Base-by-base conservation (phyloP, 2,113 vertebrate species). In the Ardeotis arabs region DNA sequence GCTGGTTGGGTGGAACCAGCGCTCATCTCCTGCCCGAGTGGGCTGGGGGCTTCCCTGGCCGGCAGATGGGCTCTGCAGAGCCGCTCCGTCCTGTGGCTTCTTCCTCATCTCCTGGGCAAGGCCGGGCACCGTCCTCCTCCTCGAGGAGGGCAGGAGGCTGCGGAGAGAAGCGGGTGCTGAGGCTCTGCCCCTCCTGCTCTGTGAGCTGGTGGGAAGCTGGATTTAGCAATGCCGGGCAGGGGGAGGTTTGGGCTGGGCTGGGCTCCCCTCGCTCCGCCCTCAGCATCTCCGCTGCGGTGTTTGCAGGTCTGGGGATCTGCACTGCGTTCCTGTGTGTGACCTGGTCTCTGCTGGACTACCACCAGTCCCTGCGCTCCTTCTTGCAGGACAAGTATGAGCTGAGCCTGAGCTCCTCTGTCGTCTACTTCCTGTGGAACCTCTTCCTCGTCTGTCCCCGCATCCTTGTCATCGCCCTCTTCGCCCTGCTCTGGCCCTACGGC, bases 371-470 rank as follows among this genome's bases (percentile, higher is more conserved):
- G 95, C 99, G 99, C 10, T 97, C 98, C 93, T 99, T 99, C 97
- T 97, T 99, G 23, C 97, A 97, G 4, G 98, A 99, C 69, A 99
- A 99, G 86, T 91, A 97, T 6, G 94, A 96, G 84, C 98, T 99
- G 93, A 96, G 95, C 62, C 88, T 72, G 95, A 0, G 21, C 17
- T 99, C 99, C 2, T 98, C 98, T 2, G 0, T 98, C 21, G 2
- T 98, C 89, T 99, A 99, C 96, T 99, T 99, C 96, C 97, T 99
- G 84, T 99, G 99, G 99, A 99, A 99, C 96, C 98, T 99, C 78
- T 97, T 99, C 87, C 97, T 99, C 39, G 98, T 99, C 73, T 98
- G 98, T 9, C 99, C 99, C 3, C 99, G 99, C 2, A 96, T 99
- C 76, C 97, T 98, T 1, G 83, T 64, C 0, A 72, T 99, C 1